Evolutionary conservation across 2,113 vertebrate genomes (phyloP).

Genomic region (Azemiops feae): DNA sequence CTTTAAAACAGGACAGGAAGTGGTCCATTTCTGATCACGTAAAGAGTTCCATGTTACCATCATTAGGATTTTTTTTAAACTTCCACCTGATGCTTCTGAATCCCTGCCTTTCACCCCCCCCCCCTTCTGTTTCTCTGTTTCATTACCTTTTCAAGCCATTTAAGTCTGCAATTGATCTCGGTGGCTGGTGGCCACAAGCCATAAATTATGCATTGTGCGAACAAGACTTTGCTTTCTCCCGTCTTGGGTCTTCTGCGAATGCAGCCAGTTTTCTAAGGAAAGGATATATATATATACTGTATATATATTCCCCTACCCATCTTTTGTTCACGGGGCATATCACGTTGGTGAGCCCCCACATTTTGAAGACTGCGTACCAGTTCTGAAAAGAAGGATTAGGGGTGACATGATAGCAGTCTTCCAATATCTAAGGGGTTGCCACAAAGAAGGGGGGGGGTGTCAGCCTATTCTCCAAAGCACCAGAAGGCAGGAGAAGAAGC

Average conservation of each 20-base stretch:
- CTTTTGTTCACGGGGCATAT: background rate
- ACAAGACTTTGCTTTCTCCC: background rate
- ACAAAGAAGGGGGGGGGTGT: too few species aligned
- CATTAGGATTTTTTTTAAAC: background rate
- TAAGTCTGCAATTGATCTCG: background rate
- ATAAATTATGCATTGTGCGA: background rate
- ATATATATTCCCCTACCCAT: too few species aligned
- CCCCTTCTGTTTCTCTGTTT: background rate
- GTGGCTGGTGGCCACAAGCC: background rate
- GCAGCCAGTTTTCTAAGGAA: background rate
- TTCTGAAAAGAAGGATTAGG: too few species aligned
- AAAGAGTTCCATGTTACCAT: background rate
- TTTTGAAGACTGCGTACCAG: too few species aligned
- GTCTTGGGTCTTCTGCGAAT: background rate
- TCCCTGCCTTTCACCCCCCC: background rate
- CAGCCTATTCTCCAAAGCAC: too few species aligned
- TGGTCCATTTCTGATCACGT: background rate
- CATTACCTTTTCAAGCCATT: background rate
- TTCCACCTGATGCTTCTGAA: background rate
- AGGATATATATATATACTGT: background rate
- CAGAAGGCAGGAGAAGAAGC: too few species aligned
- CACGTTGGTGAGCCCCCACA: rapidly evolving
- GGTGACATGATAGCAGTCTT: too few species aligned
- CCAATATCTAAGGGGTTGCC: too few species aligned
- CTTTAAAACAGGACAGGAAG: background rate